Conservation (phyloP, 2,888 invertebrate species). For the Machimus rusticus region DNA sequence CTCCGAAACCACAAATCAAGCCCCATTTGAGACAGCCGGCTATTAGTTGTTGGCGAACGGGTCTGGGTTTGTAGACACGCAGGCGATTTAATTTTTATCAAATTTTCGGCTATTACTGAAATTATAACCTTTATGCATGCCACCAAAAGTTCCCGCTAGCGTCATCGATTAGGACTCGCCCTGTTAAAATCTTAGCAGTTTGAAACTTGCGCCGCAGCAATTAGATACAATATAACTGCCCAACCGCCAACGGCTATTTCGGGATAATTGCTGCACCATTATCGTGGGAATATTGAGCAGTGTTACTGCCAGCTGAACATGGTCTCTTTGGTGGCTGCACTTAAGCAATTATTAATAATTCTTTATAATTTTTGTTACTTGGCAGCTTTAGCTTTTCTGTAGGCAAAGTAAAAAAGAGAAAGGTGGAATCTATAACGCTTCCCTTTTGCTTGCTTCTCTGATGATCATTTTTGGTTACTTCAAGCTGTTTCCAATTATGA, state of each 20-base stretch:
- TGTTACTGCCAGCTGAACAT: neutral
- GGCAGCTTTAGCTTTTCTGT: neutral
- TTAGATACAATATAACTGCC: constrained; percentile 9
- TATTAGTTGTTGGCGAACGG: neutral
- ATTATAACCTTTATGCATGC: constrained; percentile 25
- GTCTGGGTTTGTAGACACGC: neutral
- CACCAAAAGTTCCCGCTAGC: neutral
- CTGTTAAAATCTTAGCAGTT: neutral
- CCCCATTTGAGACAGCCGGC: neutral
- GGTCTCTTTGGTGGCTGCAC: neutral
- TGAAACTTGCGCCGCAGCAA: neutral
- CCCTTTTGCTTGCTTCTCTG: neutral
- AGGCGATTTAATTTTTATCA: constrained; percentile 20
- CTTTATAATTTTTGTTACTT: neutral
- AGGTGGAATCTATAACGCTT: neutral
- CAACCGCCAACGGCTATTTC: neutral
- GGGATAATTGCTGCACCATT: neutral
- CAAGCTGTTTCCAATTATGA: too few species aligned
- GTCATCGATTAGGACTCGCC: neutral
- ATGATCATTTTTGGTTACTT: too few species aligned
- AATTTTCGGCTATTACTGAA: constrained; percentile 31
- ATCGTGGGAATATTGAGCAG: neutral
- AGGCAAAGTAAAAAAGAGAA: neutral
- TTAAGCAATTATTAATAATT: neutral
- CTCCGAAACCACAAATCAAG: constrained; percentile 8